Evolutionary conservation across 2,797 vertebrate genomes (phyloP), one percentile per base, ranked within the genome.

Genomic region (Pteropus rufus): DNA sequence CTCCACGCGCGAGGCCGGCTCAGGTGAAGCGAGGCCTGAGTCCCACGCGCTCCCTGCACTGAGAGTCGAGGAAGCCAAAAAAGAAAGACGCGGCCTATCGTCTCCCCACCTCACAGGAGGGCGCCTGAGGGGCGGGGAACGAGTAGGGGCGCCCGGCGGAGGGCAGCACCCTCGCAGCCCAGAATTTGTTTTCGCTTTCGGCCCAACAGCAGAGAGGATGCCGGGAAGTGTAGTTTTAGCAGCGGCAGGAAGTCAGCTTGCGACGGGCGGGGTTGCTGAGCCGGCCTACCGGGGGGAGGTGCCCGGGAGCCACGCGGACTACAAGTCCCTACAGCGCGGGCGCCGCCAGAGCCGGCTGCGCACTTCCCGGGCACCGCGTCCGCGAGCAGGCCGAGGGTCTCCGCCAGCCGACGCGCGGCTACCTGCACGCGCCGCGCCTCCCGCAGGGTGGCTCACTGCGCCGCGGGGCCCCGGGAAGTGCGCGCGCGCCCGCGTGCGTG

Each of bases 141-240:
- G 85, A 75, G 76, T 10, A 72, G 76, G 41, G 92, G 76, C 77
- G 34, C 96, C 92, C 29, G 69, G 88, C 90, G 81, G 93, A 93
- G 93, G 58, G 88, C 89, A 64, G 95, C 89, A 75, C 69, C 64
- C 80, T 85, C 89, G 93, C 93, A 94, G 95, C 97, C 96, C 89
- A 95, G 87, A 97, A 96, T 96, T 98, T 98, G 97, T 98, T 98
- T 98, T 99, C 98, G 98, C 98, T 98, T 98, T 98, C 98, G 94
- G 96, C 96, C 87, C 56, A 62, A 54, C 72, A n/a, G 94, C 97
- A 93, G 52, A 52, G 44, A 93, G 98, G 97, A 97, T 83, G 98
- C 44, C 97, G 98, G 98, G 98, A 98, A 91, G 36, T 93, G 98
- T 98, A 98, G 98, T 98, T 96, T 96, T 18, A 62, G 41, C 41